These are phyloP conservation scores for Sebastiscus tertius DNA, from an alignment of 2,797 vertebrate species.

Conservation along the genomic window DNA sequence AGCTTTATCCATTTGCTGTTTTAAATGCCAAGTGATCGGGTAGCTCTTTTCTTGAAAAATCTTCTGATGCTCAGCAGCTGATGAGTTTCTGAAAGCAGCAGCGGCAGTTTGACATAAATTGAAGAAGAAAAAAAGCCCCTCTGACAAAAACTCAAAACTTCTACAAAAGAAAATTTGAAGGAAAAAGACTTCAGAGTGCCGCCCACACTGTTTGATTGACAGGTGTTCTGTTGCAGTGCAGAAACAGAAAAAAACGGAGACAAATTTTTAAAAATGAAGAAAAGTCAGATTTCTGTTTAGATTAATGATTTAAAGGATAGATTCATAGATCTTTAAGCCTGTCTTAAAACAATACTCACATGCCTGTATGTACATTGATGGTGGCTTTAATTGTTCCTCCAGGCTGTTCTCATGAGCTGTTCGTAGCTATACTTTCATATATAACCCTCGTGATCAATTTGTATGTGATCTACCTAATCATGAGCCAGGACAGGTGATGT, in stretches of 20 bases:
- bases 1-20: background rate
- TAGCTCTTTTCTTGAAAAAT: background rate
- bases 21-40: background rate
- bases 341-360: background rate
- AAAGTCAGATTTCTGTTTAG: background rate
- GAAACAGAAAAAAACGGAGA: background rate
- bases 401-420: background rate
- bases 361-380: background rate
- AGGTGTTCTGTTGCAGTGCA: background rate
- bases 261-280: background rate
- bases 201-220: conserved; percentile 44
- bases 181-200: conserved; percentile 7
- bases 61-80: background rate
- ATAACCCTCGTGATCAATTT: too few species aligned
- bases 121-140: background rate
- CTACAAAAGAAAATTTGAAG: conserved; percentile 15
- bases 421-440: background rate
- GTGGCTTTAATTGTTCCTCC: background rate
- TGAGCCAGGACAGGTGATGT: too few species aligned
- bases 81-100: conserved; percentile 13
- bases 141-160: conserved; percentile 30
- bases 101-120: background rate
- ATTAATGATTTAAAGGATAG: background rate
- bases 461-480: too few species aligned
- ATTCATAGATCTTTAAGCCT: background rate